Evolutionary conservation across 92 coral and sea anemone species (phyloP).

Genomic region (Palythoa grandis): DNA sequence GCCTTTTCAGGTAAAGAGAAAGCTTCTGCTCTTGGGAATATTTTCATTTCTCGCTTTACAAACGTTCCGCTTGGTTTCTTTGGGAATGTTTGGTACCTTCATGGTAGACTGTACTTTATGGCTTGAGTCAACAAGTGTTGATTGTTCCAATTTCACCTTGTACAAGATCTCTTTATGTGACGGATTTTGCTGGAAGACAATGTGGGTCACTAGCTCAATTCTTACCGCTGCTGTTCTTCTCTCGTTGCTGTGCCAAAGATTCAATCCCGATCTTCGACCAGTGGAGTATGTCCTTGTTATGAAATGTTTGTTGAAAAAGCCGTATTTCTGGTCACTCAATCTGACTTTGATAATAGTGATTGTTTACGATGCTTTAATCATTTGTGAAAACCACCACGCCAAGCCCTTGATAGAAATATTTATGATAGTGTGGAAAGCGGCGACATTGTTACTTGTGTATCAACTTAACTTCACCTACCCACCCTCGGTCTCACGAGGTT

Average conservation of each 20-base stretch:
- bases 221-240: conserved; percentile 38
- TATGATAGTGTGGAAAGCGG: conserved; percentile 44
- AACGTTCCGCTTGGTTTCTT: conserved; percentile 52
- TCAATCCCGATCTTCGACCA: conserved; percentile 51
- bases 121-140: conserved; percentile 59
- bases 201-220: conserved; percentile 62
- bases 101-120: conserved; percentile 65
- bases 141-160: conserved; percentile 60
- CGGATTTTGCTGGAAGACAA: conserved; percentile 69
- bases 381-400: conserved; percentile 24
- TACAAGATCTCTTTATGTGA: conserved; percentile 53
- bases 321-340: conserved; percentile 71
- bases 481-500: conserved; percentile 37
- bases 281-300: conserved; percentile 9
- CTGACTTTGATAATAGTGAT: conserved; percentile 34
- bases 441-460: conserved; percentile 50
- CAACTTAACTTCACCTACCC: conserved; percentile 73
- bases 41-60: conserved; percentile 45
- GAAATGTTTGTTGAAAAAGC: conserved; percentile 45
- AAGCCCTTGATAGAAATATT: conserved; percentile 32
- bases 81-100: conserved; percentile 66
- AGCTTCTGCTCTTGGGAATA: background rate
- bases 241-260: conserved; percentile 22
- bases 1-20: background rate
- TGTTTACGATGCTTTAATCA: conserved; percentile 56